Evolutionary conservation across 2,113 vertebrate genomes (phyloP), one percentile per base, ranked within the genome.

Genomic region (Stegostoma tigrinum): DNA sequence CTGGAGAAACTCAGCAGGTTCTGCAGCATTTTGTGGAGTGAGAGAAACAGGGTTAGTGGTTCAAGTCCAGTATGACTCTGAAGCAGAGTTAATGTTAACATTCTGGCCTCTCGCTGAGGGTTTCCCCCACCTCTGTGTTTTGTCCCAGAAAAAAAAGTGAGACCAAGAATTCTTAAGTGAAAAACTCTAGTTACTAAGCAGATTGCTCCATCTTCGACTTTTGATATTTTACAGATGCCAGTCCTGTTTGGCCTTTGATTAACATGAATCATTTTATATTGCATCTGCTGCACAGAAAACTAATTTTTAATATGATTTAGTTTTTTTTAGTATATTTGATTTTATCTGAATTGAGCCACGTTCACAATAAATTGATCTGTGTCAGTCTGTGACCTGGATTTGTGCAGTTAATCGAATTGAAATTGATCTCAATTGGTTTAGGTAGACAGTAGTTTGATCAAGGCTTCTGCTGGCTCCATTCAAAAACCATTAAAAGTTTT

Each of bases 361-460:
- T 48, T 72, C 52, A 95, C 94, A 95, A 95, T 75, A 95, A 75
- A 95, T 95, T 95, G 94, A 95, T 95, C 94, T 72, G 67, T 72
- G 66, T 95, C 94, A 95, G 94, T 95, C 94, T 72, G 68, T 95
- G 94, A 48, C 94, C 67, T 72, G 94, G 68, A 72, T 95, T 95
- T 95, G 68, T 95, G 67, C 38, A 95, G 94, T 27, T 95, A 95
- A 95, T 95, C 68, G 68, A 95, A 95, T 95, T 95, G 68, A 45
- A 48, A 95, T 95, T 95, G 94, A 95, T 95, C 68, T 95, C 94
- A 72, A 72, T 95, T 95, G 94, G 94, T 95, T 95, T 95, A 95
- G 94, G 15, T 95, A 95, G 94, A 72, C 94, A 75, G 66, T 45
- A 95, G 94, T 95, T 72, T 95, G 94, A 72, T 95, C 67, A 52